Evolutionary conservation across 2,888 invertebrate species (phyloP), one percentile per base, ranked within the genome.

Genomic region (Eristalis tenax): DNA sequence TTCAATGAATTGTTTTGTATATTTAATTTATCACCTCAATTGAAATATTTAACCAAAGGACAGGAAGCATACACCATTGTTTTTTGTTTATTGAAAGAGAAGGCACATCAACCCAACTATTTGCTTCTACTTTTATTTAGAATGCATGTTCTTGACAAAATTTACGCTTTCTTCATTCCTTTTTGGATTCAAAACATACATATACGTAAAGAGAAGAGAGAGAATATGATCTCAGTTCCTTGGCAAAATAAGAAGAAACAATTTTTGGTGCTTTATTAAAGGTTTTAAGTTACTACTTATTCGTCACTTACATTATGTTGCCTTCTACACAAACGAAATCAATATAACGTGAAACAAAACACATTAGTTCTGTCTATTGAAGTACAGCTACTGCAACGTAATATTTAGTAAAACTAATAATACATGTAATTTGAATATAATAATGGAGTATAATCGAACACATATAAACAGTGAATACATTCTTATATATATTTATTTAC

Each of bases 171-270:
- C 4, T 11, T 3, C 8, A 13, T 38, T 38, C 38, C 38, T 38
- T 35, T 35, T 35, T 1, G 18, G 18, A 4, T 50, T n/a, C 50
- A n/a, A 50, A 50, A 43, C 15, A 43, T 2, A 13, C 43, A 28
- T 15, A 28, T 59, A n/a, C n/a, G n/a, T n/a, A n/a, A n/a, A n/a
- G n/a, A n/a, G n/a, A n/a, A n/a, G n/a, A n/a, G n/a, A n/a, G n/a
- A n/a, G n/a, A n/a, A n/a, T n/a, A n/a, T n/a, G n/a, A n/a, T 70
- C 26, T 63, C 18, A 63, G 73, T 73, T 73, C 73, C 73, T 73
- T 73, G 10, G 13, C 18, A 50, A 50, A 18, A 50, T 18, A 50
- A 43, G 63, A 66, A 57, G 10, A 13, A 13, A 59, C 26, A 59
- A 57, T 5, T 22, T 75, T 66, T 75, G 75, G 66, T 66, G 65